Conservation (phyloP, 2,888 invertebrate genomes). For the Cecidostiba fungosa region DNA sequence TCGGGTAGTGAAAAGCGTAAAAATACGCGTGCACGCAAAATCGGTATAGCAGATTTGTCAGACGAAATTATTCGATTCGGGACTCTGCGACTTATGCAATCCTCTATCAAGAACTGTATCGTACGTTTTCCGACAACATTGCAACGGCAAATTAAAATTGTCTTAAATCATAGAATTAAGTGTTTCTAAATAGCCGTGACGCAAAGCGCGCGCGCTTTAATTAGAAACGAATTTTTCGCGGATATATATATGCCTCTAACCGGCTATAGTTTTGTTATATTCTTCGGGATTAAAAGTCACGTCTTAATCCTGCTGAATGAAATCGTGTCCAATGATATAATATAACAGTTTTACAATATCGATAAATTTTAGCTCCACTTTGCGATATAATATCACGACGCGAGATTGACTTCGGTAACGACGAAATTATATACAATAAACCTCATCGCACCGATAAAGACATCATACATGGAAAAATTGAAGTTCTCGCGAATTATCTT, state of each 20-base stretch:
- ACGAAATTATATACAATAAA: not conserved
- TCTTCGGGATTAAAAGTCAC: not conserved
- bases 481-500: not conserved
- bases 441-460: not conserved
- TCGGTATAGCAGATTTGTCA: conserved; percentile 18
- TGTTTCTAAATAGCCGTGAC: conserved; percentile 36
- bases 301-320: not conserved
- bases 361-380: not conserved
- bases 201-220: conserved; percentile 23
- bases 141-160: conserved; percentile 35
- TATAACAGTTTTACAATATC: not conserved
- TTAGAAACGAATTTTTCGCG: conserved; percentile 10
- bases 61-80: conserved; percentile 27
- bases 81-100: conserved; percentile 3
- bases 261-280: not conserved
- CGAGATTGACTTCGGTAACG: not conserved
- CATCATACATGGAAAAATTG: not conserved
- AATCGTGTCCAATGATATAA: not conserved
- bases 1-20: not conserved
- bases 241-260: not conserved
- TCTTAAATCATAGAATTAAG: conserved; percentile 35
- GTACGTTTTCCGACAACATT: not conserved
- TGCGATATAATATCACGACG: not conserved
- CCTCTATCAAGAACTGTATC: not conserved
- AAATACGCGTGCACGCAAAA: conserved; percentile 7